Percentiles rank a stretch among this genome's conserved stretches.
phyloP scores from a whole-genome alignment of 2,113 vertebrate genomes.

The Aviceda subcristata region DNA sequence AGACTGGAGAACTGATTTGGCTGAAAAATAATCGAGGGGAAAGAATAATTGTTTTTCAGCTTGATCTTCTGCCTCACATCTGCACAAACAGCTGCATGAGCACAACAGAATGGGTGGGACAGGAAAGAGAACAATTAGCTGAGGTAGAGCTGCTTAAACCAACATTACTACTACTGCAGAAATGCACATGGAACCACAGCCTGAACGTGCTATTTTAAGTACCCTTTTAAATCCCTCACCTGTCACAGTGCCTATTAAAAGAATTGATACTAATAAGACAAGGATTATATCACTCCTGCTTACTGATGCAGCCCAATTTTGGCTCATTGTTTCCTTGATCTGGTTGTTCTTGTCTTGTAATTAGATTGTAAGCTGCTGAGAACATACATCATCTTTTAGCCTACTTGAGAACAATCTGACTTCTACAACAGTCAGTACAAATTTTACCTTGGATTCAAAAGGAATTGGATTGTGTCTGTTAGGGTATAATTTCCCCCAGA shows the following conservation, averaged over 20 bases:
- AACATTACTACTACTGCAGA: background rate
- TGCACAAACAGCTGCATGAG: conserved; percentile 36
- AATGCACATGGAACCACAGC: background rate
- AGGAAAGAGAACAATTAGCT: conserved; percentile 53
- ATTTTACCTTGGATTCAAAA: background rate
- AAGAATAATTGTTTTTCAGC: background rate
- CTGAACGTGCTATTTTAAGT: conserved; percentile 27
- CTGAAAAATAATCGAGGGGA: conserved; percentile 21
- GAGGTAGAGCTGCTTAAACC: conserved; percentile 28
- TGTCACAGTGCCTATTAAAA: conserved; percentile 50
- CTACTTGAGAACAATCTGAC: background rate
- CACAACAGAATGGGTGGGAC: conserved; percentile 33
- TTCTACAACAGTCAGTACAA: background rate
- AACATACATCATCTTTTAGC: background rate
- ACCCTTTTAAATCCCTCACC: conserved; percentile 29
- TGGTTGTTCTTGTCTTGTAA: background rate
- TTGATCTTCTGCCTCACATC: conserved; percentile 28
- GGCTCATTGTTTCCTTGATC: conserved; percentile 2
- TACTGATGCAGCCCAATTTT: background rate
- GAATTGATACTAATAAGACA: background rate
- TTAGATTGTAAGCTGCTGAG: background rate
- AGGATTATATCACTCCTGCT: conserved; percentile 2
- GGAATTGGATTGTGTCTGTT: background rate
- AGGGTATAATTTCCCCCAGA: background rate
- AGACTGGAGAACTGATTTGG: background rate